These are phyloP conservation scores for Anolis sagrei DNA, from an alignment of 2,113 vertebrate genomes.

Conservation along the genomic window DNA sequence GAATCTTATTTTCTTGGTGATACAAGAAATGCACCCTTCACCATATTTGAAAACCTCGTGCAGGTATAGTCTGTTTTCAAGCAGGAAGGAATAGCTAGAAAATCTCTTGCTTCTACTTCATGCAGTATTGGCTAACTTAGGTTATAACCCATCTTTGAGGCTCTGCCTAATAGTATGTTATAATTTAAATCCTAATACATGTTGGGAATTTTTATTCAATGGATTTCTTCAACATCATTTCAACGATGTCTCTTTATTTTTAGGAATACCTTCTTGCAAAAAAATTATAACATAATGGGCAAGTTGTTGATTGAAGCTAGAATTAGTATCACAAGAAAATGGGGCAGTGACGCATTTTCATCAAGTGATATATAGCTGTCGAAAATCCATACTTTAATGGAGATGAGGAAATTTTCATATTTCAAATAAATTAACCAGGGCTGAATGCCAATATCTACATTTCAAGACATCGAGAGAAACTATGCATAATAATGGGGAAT, in stretches of 20 bases:
- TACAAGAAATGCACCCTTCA: too few relatives aligned
- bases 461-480: conserved; percentile 1
- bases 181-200: background rate
- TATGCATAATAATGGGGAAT: background rate
- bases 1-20: too few relatives aligned
- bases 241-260: background rate
- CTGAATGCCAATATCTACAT: background rate
- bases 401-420: conserved; percentile 22
- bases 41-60: too few relatives aligned
- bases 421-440: conserved; percentile 1
- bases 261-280: background rate
- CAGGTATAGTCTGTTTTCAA: background rate
- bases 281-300: background rate
- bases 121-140: background rate
- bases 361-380: conserved; percentile 14
- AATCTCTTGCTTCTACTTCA: background rate
- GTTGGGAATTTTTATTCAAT: background rate
- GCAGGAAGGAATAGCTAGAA: background rate
- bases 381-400: conserved; percentile 16
- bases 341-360: background rate
- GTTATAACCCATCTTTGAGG: background rate
- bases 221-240: background rate
- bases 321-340: conserved; percentile 11
- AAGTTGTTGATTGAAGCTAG: conserved; percentile 18
- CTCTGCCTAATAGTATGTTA: background rate